Evolutionary conservation across 2,797 vertebrate genomes (phyloP).

Genomic region (Poeciliopsis turneri): DNA sequence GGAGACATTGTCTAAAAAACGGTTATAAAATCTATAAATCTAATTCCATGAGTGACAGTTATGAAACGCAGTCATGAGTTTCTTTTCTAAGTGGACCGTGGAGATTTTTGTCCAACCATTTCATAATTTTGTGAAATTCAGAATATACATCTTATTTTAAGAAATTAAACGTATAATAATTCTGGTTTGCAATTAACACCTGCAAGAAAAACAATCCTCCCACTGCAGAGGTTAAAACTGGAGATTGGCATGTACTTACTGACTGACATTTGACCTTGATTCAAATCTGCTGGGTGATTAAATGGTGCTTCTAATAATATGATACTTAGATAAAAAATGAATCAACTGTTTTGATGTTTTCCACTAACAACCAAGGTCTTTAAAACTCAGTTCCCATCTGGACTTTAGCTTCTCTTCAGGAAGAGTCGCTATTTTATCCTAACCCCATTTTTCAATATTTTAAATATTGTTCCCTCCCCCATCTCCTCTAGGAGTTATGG

Average conservation of each 20-base stretch:
- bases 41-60: slow-evolving; percentile 40
- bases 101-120: not conserved
- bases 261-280: not conserved
- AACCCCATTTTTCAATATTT: not conserved
- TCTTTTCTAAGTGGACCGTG: slow-evolving; percentile 1
- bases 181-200: not conserved
- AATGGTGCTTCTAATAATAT: not conserved
- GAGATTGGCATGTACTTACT: not conserved
- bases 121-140: not conserved
- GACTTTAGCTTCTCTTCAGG: not conserved
- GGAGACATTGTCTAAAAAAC: slow-evolving; percentile 37
- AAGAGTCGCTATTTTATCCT: not conserved
- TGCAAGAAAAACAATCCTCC: not conserved
- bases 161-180: too few species aligned
- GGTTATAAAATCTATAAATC: slow-evolving; percentile 59
- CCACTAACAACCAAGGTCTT: not conserved
- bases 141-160: not conserved
- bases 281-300: not conserved
- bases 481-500: not conserved
- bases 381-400: not conserved
- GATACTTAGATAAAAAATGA: not conserved
- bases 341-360: not conserved
- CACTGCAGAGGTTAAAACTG: not conserved
- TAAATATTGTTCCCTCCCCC: not conserved
- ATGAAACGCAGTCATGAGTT: slow-evolving; percentile 16